phyloP scores from a whole-genome alignment of 2,113 vertebrate species.

The Ifrita kowaldi region DNA sequence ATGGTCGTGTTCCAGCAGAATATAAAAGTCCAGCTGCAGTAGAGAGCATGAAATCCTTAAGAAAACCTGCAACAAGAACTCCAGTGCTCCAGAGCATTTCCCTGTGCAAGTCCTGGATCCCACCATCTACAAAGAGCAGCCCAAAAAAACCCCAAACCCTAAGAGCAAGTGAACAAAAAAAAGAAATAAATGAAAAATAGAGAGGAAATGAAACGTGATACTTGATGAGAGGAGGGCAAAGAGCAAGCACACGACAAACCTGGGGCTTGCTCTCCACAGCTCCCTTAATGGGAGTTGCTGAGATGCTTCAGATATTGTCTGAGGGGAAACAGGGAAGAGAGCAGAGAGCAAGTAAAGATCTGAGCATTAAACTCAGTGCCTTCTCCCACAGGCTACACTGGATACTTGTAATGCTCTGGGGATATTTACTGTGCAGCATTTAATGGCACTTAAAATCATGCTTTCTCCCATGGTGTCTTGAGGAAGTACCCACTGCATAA shows the following conservation, averaged over 20 bases:
- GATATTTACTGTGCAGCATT: slow-evolving; percentile 42
- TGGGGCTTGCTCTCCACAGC: background rate
- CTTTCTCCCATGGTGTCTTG: background rate
- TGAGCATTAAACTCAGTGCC: background rate
- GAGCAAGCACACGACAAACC: background rate
- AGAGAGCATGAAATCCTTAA: background rate
- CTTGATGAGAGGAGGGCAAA: background rate
- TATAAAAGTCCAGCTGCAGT: background rate
- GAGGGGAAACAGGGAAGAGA: background rate
- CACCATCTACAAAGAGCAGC: background rate
- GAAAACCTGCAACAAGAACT: background rate
- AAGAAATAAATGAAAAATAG: background rate
- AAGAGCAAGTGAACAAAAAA: background rate
- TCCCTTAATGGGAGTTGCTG: background rate
- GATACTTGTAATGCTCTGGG: background rate
- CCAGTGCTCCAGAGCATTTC: background rate
- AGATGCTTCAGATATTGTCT: background rate
- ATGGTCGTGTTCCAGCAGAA: background rate
- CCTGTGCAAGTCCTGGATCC: background rate
- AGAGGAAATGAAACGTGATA: background rate
- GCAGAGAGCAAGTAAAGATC: background rate
- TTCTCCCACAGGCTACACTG: background rate
- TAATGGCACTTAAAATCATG: slow-evolving; percentile 53
- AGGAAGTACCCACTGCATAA: slow-evolving; percentile 36
- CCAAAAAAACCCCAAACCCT: background rate